phyloP scores from a whole-genome alignment of 2,113 vertebrate genomes.

The Podarcis cretensis region DNA sequence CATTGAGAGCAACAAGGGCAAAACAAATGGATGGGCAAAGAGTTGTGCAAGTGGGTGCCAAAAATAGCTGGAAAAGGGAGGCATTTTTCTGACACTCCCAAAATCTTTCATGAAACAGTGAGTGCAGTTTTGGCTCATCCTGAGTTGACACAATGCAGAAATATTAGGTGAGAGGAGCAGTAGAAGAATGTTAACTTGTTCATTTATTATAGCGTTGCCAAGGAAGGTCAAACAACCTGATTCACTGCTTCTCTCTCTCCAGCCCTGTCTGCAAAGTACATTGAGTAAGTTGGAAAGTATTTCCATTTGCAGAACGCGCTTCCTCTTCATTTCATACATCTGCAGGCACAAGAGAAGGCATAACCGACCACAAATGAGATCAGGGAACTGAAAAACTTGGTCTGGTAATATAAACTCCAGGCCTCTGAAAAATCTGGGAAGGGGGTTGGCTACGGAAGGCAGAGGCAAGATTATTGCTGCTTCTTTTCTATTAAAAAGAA shows the following conservation, averaged over 20 bases:
- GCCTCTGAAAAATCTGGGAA: conserved; percentile 63
- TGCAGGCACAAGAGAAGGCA: conserved; percentile 69
- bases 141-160: conserved; percentile 31
- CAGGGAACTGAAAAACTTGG: conserved; percentile 69
- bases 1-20: not conserved
- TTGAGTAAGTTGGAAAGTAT: conserved; percentile 74
- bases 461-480: conserved; percentile 41
- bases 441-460: not conserved
- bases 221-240: conserved; percentile 72
- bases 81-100: not conserved
- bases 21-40: not conserved
- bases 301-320: conserved; percentile 71
- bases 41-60: not conserved
- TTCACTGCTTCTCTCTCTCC: not conserved
- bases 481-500: conserved; percentile 61
- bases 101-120: not conserved
- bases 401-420: conserved; percentile 70
- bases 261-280: conserved; percentile 68
- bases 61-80: not conserved
- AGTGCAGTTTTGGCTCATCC: not conserved
- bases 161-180: conserved; percentile 57
- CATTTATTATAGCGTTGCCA: conserved; percentile 67
- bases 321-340: conserved; percentile 71
- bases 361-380: conserved; percentile 73
- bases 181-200: conserved; percentile 61